These are phyloP conservation scores for Spisula subtruncata DNA, from an alignment of 2,888 invertebrate species.

Conservation along the genomic window DNA sequence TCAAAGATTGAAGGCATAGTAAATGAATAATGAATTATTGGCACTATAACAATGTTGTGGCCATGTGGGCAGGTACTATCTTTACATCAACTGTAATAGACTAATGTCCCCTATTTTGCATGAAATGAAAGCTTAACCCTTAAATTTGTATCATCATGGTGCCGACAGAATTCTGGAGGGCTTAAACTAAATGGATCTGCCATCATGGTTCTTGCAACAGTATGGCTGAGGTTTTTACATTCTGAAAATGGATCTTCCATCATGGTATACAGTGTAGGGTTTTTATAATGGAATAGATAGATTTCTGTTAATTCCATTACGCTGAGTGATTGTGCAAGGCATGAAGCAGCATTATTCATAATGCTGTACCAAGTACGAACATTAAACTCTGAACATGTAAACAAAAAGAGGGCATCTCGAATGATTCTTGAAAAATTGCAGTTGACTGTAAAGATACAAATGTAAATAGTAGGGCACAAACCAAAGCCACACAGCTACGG, in stretches of 20 bases:
- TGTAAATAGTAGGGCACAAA: no score
- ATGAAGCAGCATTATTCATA: conserved; percentile 12
- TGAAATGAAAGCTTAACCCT: background rate
- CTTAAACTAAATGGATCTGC: background rate
- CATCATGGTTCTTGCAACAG: conserved; percentile 4
- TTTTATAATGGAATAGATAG: background rate
- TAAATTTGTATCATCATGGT: background rate
- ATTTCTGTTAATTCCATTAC: conserved; percentile 7
- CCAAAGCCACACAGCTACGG: no score
- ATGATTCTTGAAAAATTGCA: background rate
- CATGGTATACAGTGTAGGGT: background rate
- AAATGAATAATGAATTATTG: no score
- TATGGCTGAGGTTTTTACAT: background rate
- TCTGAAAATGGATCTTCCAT: background rate
- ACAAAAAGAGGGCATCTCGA: background rate
- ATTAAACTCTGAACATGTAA: background rate
- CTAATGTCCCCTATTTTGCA: no score
- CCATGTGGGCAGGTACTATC: background rate
- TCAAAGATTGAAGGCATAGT: no score
- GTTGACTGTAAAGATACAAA: no score
- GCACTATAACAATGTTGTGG: no score
- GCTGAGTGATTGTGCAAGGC: background rate
- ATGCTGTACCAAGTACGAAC: background rate
- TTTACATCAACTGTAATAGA: no score
- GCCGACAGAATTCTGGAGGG: background rate